Percentiles rank a stretch among this genome's conserved stretches.
Conservation (phyloP, 2,888 invertebrate genomes). For the Branchellion lobata region DNA sequence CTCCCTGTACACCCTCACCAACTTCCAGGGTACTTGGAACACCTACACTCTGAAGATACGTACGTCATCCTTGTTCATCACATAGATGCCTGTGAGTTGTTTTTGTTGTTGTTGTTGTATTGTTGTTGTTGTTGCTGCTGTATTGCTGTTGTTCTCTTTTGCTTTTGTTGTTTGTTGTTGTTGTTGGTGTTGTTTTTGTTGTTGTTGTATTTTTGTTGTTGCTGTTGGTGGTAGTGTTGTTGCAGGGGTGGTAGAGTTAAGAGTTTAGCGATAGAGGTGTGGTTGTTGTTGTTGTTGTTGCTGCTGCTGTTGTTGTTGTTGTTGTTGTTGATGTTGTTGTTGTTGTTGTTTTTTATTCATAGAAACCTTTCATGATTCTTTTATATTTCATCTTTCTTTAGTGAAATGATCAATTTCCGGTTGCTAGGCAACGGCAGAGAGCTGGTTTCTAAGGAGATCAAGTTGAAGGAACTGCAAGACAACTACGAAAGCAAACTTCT, state of each 20-base stretch:
- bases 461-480: constrained; percentile 49
- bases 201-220: no score
- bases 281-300: no score
- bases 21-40: constrained; percentile 48
- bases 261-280: no score
- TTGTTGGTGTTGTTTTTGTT: no score
- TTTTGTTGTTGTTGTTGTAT: not conserved
- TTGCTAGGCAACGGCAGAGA: constrained; percentile 49
- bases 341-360: no score
- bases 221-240: no score
- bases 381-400: not conserved
- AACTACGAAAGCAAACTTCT: constrained; percentile 48
- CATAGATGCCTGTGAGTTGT: constrained; percentile 45
- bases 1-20: not conserved
- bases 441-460: constrained; percentile 47
- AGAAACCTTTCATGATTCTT: no score
- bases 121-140: no score
- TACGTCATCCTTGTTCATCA: constrained; percentile 47
- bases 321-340: not conserved
- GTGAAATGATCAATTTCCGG: no score
- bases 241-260: no score
- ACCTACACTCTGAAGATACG: constrained; percentile 44
- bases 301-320: not conserved
- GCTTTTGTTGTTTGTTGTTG: no score
- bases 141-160: no score